These are phyloP conservation scores for Galago senegalensis DNA, from an alignment of 2,797 vertebrate genomes.

Conservation along the genomic window DNA sequence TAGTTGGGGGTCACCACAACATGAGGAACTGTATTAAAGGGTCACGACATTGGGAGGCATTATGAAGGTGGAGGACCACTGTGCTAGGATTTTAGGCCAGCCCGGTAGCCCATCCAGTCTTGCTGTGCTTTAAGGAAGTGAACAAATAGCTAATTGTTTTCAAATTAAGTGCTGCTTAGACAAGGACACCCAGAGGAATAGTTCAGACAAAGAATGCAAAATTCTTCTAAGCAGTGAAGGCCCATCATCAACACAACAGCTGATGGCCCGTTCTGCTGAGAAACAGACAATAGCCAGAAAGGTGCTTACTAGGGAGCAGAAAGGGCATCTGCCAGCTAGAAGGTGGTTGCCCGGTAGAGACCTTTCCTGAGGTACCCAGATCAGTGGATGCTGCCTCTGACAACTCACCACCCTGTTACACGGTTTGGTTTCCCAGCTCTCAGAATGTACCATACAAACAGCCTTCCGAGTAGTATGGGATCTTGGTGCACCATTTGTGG, in stretches of 20 bases:
- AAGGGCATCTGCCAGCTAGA: not conserved
- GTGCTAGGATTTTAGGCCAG: not conserved
- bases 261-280: not conserved
- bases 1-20: no score
- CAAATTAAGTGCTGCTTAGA: slow-evolving; percentile 74
- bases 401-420: not conserved
- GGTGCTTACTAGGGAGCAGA: not conserved
- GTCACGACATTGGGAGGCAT: no score
- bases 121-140: not conserved
- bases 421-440: not conserved
- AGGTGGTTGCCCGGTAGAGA: not conserved
- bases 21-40: no score
- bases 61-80: no score
- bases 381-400: not conserved
- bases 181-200: slow-evolving; percentile 68
- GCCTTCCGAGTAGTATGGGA: not conserved
- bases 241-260: not conserved
- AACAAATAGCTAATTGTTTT: slow-evolving; percentile 59
- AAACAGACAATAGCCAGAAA: not conserved
- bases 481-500: rapidly evolving
- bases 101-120: not conserved
- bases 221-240: not conserved
- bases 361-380: rapidly evolving
- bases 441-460: not conserved
- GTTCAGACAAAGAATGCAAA: not conserved